Evolutionary conservation across 2,888 invertebrate species (phyloP).

Genomic region (Rhynchonema sp.): DNA sequence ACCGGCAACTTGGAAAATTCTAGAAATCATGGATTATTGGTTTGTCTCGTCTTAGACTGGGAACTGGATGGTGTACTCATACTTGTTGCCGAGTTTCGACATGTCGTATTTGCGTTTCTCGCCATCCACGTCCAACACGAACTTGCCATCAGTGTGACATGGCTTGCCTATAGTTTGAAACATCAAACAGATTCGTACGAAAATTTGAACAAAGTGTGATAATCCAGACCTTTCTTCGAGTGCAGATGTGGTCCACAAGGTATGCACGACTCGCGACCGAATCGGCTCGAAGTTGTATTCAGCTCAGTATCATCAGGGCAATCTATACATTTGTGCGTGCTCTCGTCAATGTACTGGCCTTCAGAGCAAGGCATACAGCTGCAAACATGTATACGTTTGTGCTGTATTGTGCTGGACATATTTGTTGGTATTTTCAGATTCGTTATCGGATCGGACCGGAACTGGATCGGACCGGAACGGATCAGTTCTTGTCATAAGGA

Average conservation of each 20-base stretch:
- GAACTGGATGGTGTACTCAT: too few species aligned
- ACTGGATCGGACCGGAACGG: too few species aligned
- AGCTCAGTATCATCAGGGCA: slow-evolving; percentile 32
- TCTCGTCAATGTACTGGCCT: slow-evolving; percentile 35
- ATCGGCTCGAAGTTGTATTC: slow-evolving; percentile 13
- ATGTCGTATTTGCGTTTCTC: slow-evolving; percentile 1
- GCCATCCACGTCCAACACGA: background rate
- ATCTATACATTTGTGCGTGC: slow-evolving; percentile 27
- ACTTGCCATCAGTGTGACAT: slow-evolving; percentile 24
- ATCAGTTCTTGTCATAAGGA: too few species aligned
- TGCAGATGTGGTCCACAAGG: slow-evolving; percentile 11
- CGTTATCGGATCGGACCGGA: too few species aligned
- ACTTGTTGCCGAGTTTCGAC: background rate
- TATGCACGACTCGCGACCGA: slow-evolving; percentile 12
- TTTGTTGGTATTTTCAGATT: too few species aligned
- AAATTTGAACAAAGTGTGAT: too few species aligned
- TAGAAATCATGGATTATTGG: too few species aligned
- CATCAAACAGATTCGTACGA: too few species aligned
- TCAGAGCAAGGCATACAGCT: slow-evolving; percentile 38
- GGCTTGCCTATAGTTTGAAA: too few species aligned
- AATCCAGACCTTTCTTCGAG: background rate
- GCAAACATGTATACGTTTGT: too few species aligned
- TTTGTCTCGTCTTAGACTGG: too few species aligned
- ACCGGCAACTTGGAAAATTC: slow-evolving; percentile 27
- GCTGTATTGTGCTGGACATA: too few species aligned